Evolutionary conservation across 2,113 vertebrate genomes (phyloP), one percentile per base, ranked within the genome.

Genomic region (Mustela lutreola): DNA sequence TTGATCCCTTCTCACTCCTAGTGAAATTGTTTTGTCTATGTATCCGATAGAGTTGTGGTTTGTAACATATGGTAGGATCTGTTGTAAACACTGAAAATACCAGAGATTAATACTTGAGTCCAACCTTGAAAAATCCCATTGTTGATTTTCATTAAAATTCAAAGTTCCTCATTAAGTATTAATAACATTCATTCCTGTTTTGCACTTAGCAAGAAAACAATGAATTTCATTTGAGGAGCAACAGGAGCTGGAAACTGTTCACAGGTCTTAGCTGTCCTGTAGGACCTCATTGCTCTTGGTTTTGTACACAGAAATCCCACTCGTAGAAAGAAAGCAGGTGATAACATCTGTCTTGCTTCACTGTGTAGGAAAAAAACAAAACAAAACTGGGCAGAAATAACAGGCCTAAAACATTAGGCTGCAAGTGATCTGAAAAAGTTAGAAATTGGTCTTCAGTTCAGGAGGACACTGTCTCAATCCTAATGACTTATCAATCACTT

Each of bases 161-260:
- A 96, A 92, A 71, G 85, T 65, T 91, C 14, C 5, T n/a, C 90
- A 92, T 85, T 92, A 97, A 88, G 31, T 95, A 96, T 97, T 97
- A 97, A 96, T 95, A 92, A 82, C 36, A 92, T 85, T 94, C 79
- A 95, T 96, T 97, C 71, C 45, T 94, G 19, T 94, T 97, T 97
- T 96, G 63, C 22, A 97, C 73, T 82, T 76, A 92, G 84, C 56
- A 71, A 63, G 76, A 97, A 97, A 98, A 70, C 93, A 98, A 96
- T 97, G 97, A 92, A 97, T 98, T 97, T 98, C 84, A 97, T 98
- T 96, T 97, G 81, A 28, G 28, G 48, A 94, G 53, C n/a, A 71
- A 94, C 60, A 28, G 42, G 26, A 86, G 18, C 5, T 45, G 26
- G n/a, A 79, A n/a, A 26, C 16, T 62, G 58, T 48, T 97, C 33